These are phyloP conservation scores for Scaptodrosophila latifasciaeformis DNA, from an alignment of 2,888 invertebrate genomes.

Conservation along the genomic window DNA sequence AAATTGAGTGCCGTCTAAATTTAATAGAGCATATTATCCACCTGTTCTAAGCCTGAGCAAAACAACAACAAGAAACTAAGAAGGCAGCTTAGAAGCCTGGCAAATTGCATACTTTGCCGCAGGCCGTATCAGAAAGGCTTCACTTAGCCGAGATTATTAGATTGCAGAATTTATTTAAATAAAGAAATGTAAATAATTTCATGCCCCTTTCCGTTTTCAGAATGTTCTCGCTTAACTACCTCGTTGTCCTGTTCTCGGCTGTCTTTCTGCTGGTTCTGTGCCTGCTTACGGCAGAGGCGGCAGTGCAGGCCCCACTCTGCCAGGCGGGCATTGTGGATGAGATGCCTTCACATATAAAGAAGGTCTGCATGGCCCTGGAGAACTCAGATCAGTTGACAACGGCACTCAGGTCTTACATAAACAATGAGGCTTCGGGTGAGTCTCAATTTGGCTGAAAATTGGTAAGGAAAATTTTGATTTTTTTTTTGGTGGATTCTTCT, in stretches of 20 bases:
- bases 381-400: slow-evolving; percentile 73
- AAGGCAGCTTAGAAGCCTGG: too few species aligned
- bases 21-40: slow-evolving; percentile 45
- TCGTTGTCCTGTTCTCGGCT: slow-evolving; percentile 25
- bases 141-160: too few species aligned
- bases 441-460: too few species aligned
- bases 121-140: too few species aligned
- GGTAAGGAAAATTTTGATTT: neutral
- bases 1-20: slow-evolving; percentile 50
- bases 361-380: slow-evolving; percentile 78
- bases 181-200: too few species aligned
- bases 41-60: too few species aligned
- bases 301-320: slow-evolving; percentile 77
- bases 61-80: too few species aligned
- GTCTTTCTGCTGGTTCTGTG: slow-evolving; percentile 46
- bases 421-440: slow-evolving; percentile 74
- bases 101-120: too few species aligned
- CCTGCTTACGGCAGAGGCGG: slow-evolving; percentile 37
- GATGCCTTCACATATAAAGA: slow-evolving; percentile 78
- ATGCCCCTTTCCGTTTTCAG: too few species aligned
- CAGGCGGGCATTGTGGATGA: slow-evolving; percentile 78
- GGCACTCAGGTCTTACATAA: slow-evolving; percentile 73
- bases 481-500: slow-evolving; percentile 9
- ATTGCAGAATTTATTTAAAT: too few species aligned
- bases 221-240: slow-evolving; percentile 57